A percentile compares a stretch with the other conserved stretches of the same genome.
Evolutionary conservation across 2,797 vertebrate species (phyloP).

Genomic region (Microcaecilia unicolor): DNA sequence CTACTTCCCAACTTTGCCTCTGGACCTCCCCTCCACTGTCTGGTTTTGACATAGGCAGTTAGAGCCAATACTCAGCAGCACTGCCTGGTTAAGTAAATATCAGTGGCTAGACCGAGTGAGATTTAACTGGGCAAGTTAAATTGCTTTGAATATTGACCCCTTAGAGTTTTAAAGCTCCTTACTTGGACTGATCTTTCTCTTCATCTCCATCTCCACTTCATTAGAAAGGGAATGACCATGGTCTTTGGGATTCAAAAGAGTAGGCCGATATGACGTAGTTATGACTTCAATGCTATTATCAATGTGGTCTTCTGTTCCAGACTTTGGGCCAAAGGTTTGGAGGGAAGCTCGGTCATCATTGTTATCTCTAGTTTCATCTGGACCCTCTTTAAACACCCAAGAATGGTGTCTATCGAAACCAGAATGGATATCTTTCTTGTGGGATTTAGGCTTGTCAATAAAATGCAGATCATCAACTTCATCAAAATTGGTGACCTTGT

Average conservation of each 20-base stretch:
- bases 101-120: too few relatives aligned
- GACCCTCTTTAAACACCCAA: slow-evolving; percentile 18
- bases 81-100: too few relatives aligned
- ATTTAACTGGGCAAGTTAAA: too few relatives aligned
- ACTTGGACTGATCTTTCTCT: neutral
- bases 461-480: too few relatives aligned
- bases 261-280: rapidly evolving
- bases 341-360: rapidly evolving
- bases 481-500: too few relatives aligned
- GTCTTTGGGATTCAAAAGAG: rapidly evolving
- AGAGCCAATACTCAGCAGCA: too few relatives aligned
- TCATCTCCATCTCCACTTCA: neutral
- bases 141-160: too few relatives aligned
- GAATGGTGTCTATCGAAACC: slow-evolving; percentile 46
- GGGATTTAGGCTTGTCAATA: rapidly evolving
- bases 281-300: neutral
- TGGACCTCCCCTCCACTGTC: neutral
- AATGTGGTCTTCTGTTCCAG: neutral
- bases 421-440: slow-evolving; percentile 4
- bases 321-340: rapidly evolving
- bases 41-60: too few relatives aligned
- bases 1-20: rapidly evolving
- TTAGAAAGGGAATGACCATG: neutral
- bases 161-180: rapidly evolving
- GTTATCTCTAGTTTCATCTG: neutral